Conservation (phyloP, 1,140 invertebrate genomes). For the Anthonomus grandis region DNA sequence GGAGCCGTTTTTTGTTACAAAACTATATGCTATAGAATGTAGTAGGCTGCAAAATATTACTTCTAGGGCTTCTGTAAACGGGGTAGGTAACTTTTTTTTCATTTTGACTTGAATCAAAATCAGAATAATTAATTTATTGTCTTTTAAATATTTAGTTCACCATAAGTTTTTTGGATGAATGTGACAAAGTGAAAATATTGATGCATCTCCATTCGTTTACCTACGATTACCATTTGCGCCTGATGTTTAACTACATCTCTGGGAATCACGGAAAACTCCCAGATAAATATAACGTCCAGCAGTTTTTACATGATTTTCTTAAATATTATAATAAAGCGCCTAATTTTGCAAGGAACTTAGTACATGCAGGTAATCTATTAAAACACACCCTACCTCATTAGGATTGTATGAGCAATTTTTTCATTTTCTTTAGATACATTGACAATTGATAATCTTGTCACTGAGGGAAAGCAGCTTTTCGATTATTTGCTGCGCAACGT, state of each 20-base stretch:
- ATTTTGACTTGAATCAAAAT: too few relatives aligned
- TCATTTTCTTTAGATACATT: slow-evolving; percentile 54
- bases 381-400: background rate
- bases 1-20: slow-evolving; percentile 74
- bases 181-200: slow-evolving; percentile 69
- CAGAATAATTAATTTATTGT: too few relatives aligned
- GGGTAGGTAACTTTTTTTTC: slow-evolving; percentile 49
- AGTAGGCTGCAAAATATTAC: slow-evolving; percentile 58
- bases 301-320: slow-evolving; percentile 78
- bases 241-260: slow-evolving; percentile 68
- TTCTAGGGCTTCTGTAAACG: slow-evolving; percentile 54
- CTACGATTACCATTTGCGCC: slow-evolving; percentile 81
- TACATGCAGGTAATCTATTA: slow-evolving; percentile 61
- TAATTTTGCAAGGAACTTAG: slow-evolving; percentile 75
- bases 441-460: slow-evolving; percentile 59
- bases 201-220: slow-evolving; percentile 87
- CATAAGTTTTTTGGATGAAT: slow-evolving; percentile 71
- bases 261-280: slow-evolving; percentile 57
- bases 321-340: slow-evolving; percentile 83
- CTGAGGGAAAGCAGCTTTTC: slow-evolving; percentile 65
- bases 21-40: slow-evolving; percentile 68
- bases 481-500: slow-evolving; percentile 71
- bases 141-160: slow-evolving; percentile 64
- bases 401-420: background rate
- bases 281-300: slow-evolving; percentile 70